Base-by-base conservation (phyloP, 2,113 vertebrate species). In the Silurus meridionalis region DNA sequence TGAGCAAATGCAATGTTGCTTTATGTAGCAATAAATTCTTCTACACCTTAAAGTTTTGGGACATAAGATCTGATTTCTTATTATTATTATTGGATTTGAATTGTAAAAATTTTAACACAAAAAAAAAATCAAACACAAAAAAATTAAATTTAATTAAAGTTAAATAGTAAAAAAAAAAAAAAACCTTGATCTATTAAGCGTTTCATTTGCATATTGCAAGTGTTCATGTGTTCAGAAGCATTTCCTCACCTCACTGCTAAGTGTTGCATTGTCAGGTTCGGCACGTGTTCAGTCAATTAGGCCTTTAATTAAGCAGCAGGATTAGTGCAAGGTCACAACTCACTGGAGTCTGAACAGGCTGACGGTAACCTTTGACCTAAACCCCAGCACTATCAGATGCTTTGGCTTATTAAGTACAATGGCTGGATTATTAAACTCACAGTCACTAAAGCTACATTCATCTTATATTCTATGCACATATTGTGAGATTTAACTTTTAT, bases 251-350 rank as follows among this genome's bases (percentile, higher is more conserved):
- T 50, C 50, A 21, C 48, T 13, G 23, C 74, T 37, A 66, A 67
- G 60, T 79, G 74, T 46, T n/a, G n/a, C 72, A 21, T 85, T 72
- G 6, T 75, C 58, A 66, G 60, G 19, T 17, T 83, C 46, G 37
- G 74, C 50, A 63, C 60, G 48, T 66, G 83, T 83, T 83, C 28
- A 72, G 67, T 46, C 82, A 74, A 85, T 85, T 85, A 79, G 50
- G 60, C 14, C 8, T 37, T 19, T 78, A 85, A 85, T 75, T 53
- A 82, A 64, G 74, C 61, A 64, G 48, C 23, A 50, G 53, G 58
- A 28, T 77, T 21, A 60, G 58, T 77, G 83, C 48, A 58, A 85
- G 83, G 58, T 77, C 72, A 77, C 58, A 64, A 19, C 64, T 60
- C 53, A 37, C 53, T 37, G 23, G 28, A 83, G 2, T 21, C 58